Evolutionary conservation across 2,113 vertebrate species (phyloP), one percentile per base, ranked within the genome.

Genomic region (Lophura nycthemera): DNA sequence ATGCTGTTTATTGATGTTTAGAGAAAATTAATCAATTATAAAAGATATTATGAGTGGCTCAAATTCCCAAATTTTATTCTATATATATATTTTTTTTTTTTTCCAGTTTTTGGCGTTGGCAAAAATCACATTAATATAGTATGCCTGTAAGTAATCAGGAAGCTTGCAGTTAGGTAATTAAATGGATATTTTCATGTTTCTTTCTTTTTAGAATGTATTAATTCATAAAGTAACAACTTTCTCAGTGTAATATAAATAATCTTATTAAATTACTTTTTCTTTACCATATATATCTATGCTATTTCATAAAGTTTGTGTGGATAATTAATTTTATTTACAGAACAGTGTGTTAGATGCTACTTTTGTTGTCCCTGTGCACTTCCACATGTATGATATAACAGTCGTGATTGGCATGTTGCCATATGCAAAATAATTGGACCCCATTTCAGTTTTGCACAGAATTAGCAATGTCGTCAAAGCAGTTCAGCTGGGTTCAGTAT

Each of bases 301-400:
- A 94, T 86, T 87, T 75, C 10, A 60, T 8, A 38, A 87, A 86
- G 87, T 72, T 95, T 84, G 45, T 32, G 4, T 17, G 24, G 6
- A 36, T 89, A 90, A 86, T 59, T 88, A 90, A 94, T 94, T 86
- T 88, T 87, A 27, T 93, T 65, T 40, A 34, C 67, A 64, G 30
- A 77, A 73, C 40, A 75, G 47, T 93, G 27, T 24, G 36, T 43
- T 84, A 57, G 40, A 63, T 88, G 73, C 87, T 94, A 88, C 73
- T 92, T 93, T 83, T 38, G 4, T 24, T 76, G 70, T 85, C 60
- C 14, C 14, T 57, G 19, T 50, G 60, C 67, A 86, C 72, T 90
- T 95, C 48, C 32, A 43, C 16, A 77, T 50, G 4, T 3, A 8
- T 59, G 52, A 91, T 84, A 57, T 30, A 38, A 42, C 8, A 86